A percentile compares a stretch with the other conserved stretches of the same genome.
These are phyloP conservation scores for Brienomyrus brachyistius DNA, from an alignment of 2,113 vertebrate genomes.

Conservation along the genomic window DNA sequence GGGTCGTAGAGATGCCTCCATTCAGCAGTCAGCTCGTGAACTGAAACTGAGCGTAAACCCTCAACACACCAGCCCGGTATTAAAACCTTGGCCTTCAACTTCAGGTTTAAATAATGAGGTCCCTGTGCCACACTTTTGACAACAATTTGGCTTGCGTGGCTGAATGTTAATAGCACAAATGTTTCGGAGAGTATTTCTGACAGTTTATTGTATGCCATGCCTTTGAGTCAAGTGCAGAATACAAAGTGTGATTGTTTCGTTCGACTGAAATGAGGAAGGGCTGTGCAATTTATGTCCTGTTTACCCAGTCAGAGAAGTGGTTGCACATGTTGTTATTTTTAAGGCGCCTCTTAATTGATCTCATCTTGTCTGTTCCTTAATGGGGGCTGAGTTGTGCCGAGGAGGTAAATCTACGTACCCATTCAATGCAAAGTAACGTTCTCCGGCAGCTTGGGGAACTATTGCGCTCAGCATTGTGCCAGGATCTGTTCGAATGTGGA, in stretches of 20 bases:
- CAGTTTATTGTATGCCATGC: not conserved
- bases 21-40: not conserved
- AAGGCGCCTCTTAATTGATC: not conserved
- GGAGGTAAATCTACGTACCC: not conserved
- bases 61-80: not conserved
- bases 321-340: not conserved
- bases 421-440: not conserved
- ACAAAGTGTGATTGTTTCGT: slow-evolving; percentile 2
- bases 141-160: not conserved
- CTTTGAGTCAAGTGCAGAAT: not conserved
- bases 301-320: not conserved
- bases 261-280: not conserved
- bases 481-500: not conserved
- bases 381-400: not conserved
- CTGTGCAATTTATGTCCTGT: not conserved
- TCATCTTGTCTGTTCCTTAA: not conserved
- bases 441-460: not conserved
- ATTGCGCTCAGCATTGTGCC: not conserved
- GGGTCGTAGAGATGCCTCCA: not conserved
- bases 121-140: not conserved
- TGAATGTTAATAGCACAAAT: not conserved
- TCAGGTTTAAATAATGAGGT: not conserved
- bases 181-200: not conserved
- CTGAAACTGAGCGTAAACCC: not conserved
- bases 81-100: not conserved